Evolutionary conservation across 2,797 vertebrate species (phyloP).

Genomic region (Spatula versicolor): DNA sequence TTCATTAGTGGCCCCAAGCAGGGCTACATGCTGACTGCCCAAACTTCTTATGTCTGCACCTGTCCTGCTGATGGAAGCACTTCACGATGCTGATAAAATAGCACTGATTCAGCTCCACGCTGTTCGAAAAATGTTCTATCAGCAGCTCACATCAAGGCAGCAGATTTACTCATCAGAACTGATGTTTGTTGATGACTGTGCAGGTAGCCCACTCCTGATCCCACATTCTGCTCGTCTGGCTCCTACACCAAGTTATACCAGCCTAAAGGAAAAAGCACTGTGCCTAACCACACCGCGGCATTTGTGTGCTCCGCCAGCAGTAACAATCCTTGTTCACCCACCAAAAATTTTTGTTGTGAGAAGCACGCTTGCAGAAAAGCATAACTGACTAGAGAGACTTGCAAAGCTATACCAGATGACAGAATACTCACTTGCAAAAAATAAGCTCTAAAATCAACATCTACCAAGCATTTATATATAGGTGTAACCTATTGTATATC

Average conservation of each 20-base stretch:
- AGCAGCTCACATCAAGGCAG: background rate
- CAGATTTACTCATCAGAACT: background rate
- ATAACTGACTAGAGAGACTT: background rate
- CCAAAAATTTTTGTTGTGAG: background rate
- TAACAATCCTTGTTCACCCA: background rate
- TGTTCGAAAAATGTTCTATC: background rate
- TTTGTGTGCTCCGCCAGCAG: background rate
- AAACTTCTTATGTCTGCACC: background rate
- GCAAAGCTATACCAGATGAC: background rate
- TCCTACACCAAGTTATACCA: background rate
- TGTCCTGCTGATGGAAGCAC: background rate
- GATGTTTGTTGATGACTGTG: background rate
- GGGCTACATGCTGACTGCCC: background rate
- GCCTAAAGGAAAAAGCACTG: background rate
- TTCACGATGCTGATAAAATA: background rate
- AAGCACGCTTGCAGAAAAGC: background rate
- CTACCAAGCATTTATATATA: background rate
- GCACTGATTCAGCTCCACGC: background rate
- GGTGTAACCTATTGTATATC: background rate
- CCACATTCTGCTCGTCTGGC: background rate
- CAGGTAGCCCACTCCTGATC: background rate
- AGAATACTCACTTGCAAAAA: background rate
- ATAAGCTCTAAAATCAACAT: background rate
- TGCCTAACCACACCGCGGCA: background rate
- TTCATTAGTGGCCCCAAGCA: background rate